These are phyloP conservation scores for Lithophane leautieri DNA, from an alignment of 2,888 invertebrate species.

Conservation along the genomic window DNA sequence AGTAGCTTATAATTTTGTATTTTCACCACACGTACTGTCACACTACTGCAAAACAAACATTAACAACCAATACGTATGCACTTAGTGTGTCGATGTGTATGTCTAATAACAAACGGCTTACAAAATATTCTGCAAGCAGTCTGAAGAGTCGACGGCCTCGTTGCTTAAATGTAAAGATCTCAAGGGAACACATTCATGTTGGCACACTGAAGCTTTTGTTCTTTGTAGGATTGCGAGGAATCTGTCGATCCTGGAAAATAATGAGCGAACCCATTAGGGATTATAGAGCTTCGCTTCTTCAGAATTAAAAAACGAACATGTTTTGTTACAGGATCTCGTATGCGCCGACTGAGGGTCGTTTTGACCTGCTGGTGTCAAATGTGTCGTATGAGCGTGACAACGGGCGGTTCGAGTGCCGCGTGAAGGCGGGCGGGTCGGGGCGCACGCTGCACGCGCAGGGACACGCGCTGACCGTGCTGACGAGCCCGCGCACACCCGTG, in stretches of 20 bases:
- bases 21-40: constrained; percentile 21
- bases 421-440: constrained; percentile 95
- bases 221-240: constrained; percentile 40
- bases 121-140: constrained; percentile 47
- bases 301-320: constrained; percentile 19
- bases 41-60: constrained; percentile 15
- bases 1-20: constrained; percentile 43
- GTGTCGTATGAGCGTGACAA: constrained; percentile 97
- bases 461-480: constrained; percentile 95
- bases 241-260: constrained; percentile 50
- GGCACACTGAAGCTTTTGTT: constrained; percentile 49
- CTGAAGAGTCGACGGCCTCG: constrained; percentile 31
- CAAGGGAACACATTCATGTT: constrained; percentile 41
- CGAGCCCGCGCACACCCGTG: constrained; percentile 95
- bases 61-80: constrained; percentile 19
- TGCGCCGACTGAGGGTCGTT: constrained; percentile 94
- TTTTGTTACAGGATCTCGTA: constrained; percentile 92
- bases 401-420: constrained; percentile 97
- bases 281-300: constrained; percentile 4
- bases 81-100: constrained; percentile 14
- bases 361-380: constrained; percentile 96
- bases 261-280: constrained; percentile 47
- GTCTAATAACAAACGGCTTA: constrained; percentile 43
- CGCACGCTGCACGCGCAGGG: constrained; percentile 95
- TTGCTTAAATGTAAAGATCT: constrained; percentile 48